phyloP scores from a whole-genome alignment of 2,113 vertebrate genomes.

The Urocynchramus pylzowi region DNA sequence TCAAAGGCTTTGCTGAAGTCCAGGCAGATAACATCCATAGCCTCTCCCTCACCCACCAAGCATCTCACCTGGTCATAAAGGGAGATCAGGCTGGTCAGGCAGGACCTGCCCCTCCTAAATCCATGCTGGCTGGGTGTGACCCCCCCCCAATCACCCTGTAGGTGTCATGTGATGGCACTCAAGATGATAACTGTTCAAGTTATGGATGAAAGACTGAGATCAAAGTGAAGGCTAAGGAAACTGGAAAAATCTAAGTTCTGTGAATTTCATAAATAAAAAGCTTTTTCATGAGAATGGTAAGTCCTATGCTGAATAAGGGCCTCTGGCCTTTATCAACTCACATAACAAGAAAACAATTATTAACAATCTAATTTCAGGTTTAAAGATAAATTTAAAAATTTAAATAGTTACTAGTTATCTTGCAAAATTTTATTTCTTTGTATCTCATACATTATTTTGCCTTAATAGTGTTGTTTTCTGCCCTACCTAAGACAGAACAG shows the following conservation, averaged over 20 bases:
- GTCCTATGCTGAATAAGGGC: neutral
- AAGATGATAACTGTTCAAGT: neutral
- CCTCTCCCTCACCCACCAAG: neutral
- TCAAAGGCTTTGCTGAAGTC: neutral
- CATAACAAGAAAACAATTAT: neutral
- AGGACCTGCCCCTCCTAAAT: neutral
- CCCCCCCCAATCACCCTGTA: rapidly evolving
- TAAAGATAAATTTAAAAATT: neutral
- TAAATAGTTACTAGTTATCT: neutral
- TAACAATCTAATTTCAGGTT: neutral
- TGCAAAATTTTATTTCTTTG: neutral
- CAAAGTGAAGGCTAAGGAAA: neutral
- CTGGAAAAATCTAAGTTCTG: neutral
- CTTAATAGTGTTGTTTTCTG: neutral
- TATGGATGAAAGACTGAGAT: neutral
- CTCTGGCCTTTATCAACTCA: neutral
- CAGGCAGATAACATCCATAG: neutral
- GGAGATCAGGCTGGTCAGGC: neutral
- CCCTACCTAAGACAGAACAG: neutral
- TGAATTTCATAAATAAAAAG: neutral
- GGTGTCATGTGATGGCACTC: rapidly evolving
- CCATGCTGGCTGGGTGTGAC: neutral
- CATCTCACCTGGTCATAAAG: rapidly evolving
- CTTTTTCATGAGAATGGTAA: neutral
- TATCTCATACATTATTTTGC: neutral